Evolutionary conservation across 2,888 invertebrate species (phyloP), one percentile per base, ranked within the genome.

Genomic region (Reticulitermes lucifugus): DNA sequence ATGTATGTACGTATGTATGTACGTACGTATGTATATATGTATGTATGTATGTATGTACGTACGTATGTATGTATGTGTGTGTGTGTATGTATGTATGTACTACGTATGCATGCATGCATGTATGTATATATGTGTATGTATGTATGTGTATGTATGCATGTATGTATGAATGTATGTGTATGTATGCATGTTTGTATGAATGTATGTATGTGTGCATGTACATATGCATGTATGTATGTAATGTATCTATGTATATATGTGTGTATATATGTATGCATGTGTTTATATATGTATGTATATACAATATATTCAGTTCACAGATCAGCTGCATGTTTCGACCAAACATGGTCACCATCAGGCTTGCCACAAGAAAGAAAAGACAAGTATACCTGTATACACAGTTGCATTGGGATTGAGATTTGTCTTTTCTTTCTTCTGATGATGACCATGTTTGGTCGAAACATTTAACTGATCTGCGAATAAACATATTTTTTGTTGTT

Each of bases 191-290:
- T 81, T 3, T 55, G 60, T 81, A 55, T 81, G 46, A 60, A 55
- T 81, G 60, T 81, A 55, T 81, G 46, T 81, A 55, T 81, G 60
- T 81, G 3, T 81, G 46, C 55, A 14, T 81, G n/a, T 59, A 18
- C 55, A 7, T 55, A 25, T 9, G 55, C 18, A 25, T 70, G 70
- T 70, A 70, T 70, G 70, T 70, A 70, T 70, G 70, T 70, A 70
- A 25, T 70, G 70, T 70, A 70, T 70, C 21, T 70, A 70, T 70
- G 70, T 70, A 70, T 70, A 22, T 70, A 70, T 70, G 46, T 77
- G n/a, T 81, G 35, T 81, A 60, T 81, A n/a, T 81, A 59, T 81
- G 46, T 81, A 81, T 81, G 60, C 55, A 81, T 81, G 46, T 81
- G 55, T 55, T 6, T 81, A 55, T 81, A 12, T 59, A 55, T 81